Evolutionary conservation across 2,797 vertebrate genomes (phyloP).

Genomic region (Acipenser oxyrinchus): DNA sequence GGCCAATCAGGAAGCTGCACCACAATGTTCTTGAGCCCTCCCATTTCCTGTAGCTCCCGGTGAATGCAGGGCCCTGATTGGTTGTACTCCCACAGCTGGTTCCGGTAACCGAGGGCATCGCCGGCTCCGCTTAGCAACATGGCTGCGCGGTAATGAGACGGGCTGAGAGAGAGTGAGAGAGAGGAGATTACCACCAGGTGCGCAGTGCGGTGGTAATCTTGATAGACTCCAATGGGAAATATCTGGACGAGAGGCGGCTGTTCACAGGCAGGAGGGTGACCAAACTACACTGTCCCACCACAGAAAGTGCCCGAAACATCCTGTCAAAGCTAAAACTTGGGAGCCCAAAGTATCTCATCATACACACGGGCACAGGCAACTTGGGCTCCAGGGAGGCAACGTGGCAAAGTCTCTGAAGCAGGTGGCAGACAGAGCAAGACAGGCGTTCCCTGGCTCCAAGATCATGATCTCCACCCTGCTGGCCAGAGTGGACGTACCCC

Average conservation of each 20-base stretch:
- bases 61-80: conserved; percentile 57
- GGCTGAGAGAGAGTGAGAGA: conserved; percentile 30
- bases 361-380: conserved; percentile 3
- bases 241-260: neutral
- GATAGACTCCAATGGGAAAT: conserved; percentile 4
- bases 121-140: conserved; percentile 75
- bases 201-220: neutral
- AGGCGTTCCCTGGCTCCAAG: conserved; percentile 6
- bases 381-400: neutral
- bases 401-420: neutral
- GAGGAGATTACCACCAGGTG: no score
- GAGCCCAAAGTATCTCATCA: neutral
- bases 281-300: conserved; percentile 4
- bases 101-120: conserved; percentile 71
- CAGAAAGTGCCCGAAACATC: neutral
- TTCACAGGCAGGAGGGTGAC: neutral
- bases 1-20: conserved; percentile 71
- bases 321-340: neutral
- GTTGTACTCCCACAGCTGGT: conserved; percentile 63
- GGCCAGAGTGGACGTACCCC: neutral
- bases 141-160: conserved; percentile 53
- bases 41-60: conserved; percentile 62
- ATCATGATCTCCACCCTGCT: conserved; percentile 1
- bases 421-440: neutral
- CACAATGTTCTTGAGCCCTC: conserved; percentile 58